Base-by-base conservation (phyloP, 2,797 vertebrate genomes). In the Emys orbicularis region DNA sequence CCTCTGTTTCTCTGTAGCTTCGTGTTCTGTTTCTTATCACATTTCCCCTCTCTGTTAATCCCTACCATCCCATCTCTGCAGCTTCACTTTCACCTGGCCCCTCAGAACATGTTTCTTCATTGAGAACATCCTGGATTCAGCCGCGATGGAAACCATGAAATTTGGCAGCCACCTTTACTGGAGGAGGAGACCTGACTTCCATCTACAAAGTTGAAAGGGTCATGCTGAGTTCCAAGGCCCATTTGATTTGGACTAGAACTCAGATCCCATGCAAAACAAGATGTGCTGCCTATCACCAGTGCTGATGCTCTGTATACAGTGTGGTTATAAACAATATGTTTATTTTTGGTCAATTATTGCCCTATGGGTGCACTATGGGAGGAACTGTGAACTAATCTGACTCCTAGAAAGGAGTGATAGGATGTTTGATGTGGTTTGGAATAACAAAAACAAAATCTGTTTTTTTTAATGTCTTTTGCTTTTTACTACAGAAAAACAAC, bases 271-370 rank as follows among this genome's bases (percentile, higher is more conserved):
- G 31, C 2, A 6, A 88, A 87, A 1, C 6, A 90, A 83, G 65
- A 74, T 8, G 44, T 7, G 19, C 47, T 57, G 18, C 29, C 10
- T 47, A 19, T 59, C 1, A 18, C 0, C 0, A 81, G 3, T 4
- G 2, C 27, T 87, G 37, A 50, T 68, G n/a, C 23, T 59, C 59
- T 34, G 13, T 61, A n/a, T 34, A n/a, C 59, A 61, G 15, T 34
- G 7, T 61, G 59, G 59, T 47, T 19, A 82, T 49, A 4, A 12
- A 49, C 41, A 53, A 86, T 86, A 83, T 68, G 34, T 59, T 1
- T 11, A 41, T 8, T 3, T 15, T 86, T 44, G n/a, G 4, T 61
- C 15, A 61, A 61, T 34, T 61, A 34, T 61, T 61, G 57, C 57
- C 57, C 57, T 31, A 12, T 59, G 59, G 12, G 13, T 34, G 29